Evolutionary conservation across 2,113 vertebrate species (phyloP).

Genomic region (Accipiter virgatus): DNA sequence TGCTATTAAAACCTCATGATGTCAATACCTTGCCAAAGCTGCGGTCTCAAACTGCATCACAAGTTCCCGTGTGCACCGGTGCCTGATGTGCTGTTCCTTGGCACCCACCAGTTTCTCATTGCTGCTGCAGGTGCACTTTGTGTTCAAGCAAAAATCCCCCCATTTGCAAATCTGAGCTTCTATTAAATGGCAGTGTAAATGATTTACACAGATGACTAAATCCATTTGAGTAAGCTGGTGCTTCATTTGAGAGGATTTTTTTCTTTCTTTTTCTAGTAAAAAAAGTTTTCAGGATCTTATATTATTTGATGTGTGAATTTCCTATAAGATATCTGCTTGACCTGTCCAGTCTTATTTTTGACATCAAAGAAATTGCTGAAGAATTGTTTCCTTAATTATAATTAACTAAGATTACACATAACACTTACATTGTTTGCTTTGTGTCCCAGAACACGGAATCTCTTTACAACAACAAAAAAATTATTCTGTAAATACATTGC

Average conservation of each 20-base stretch:
- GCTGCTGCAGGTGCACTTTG: neutral
- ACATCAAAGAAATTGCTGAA: neutral
- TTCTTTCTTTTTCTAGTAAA: neutral
- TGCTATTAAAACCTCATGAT: neutral
- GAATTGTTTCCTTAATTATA: neutral
- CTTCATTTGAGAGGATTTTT: neutral
- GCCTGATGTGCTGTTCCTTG: neutral
- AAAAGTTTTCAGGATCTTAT: neutral
- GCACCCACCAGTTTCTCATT: neutral
- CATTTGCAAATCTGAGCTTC: neutral
- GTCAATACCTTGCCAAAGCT: neutral
- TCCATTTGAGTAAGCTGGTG: neutral
- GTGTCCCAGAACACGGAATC: neutral
- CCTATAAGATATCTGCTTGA: neutral
- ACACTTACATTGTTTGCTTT: neutral
- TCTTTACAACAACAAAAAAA: neutral
- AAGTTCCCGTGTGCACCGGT: fast-evolving
- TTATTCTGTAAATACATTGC: neutral
- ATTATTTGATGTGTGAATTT: neutral
- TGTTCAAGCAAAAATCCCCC: neutral
- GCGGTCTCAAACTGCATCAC: neutral
- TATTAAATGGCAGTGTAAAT: neutral
- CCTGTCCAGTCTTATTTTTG: neutral
- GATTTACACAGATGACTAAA: neutral
- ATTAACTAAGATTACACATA: neutral